Evolutionary conservation across 2,888 invertebrate species (phyloP), one percentile per base, ranked within the genome.

Genomic region (Meandrusa payeni): DNA sequence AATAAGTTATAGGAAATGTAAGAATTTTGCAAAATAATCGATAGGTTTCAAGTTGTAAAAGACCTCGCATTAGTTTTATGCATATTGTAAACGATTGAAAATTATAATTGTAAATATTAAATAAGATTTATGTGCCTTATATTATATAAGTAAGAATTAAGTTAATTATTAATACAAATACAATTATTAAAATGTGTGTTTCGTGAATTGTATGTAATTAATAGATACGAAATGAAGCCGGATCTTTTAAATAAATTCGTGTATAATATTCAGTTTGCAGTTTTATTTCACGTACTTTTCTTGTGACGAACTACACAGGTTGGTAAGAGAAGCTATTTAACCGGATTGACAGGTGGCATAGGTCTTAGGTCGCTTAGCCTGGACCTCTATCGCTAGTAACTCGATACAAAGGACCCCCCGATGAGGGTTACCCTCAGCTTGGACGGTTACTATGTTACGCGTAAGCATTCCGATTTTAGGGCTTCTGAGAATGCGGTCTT

Each of bases 1-100:
- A 12, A n/a, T n/a, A 6, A 5, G 12, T 27, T 17, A 6, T 20
- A 26, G 13, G 13, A 17, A 34, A 7, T 28, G 5, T 20, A 26
- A 13, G 5, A 19, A 22, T 17, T 26, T 41, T n/a, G n/a, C n/a
- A n/a, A 5, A 1, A 7, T 7, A 19, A 20, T 9, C 9, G 5
- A n/a, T n/a, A 23, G 3, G 5, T 36, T 13, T 4, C 5, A 15
- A 15, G 2, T n/a, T 34, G 20, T 40, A 31, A 26, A 34, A 34
- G n/a, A 33, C 45, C 45, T 45, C 45, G 45, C 45, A 45, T 26
- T 45, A 45, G 45, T 29, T 34, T n/a, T 29, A 31, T 9, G 24
- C 4, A 1, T 5, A 33, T 17, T 11, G 19, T 6, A 12, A 22
- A 22, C 11, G 3, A 28, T 24, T 5, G 5, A 33, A 11, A 19